phyloP scores from a whole-genome alignment of 2,888 invertebrate genomes.

The Agriopis marginaria region DNA sequence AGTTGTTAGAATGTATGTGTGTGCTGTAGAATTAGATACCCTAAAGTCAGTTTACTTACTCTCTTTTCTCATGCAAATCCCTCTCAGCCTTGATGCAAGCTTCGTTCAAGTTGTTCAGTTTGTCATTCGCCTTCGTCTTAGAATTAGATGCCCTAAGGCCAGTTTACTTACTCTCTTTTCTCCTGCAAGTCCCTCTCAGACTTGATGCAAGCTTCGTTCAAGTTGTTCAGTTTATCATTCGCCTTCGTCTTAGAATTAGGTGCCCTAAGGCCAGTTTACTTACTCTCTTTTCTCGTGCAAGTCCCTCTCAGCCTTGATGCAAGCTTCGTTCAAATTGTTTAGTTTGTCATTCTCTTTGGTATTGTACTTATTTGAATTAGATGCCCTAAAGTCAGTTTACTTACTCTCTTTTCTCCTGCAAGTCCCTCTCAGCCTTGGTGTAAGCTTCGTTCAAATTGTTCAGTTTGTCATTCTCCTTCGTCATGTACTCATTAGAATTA shows the following conservation, averaged over 20 bases:
- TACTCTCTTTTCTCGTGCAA: constrained; percentile 75
- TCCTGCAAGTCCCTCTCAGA: constrained; percentile 80
- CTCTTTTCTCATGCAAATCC: constrained; percentile 82
- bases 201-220: constrained; percentile 81
- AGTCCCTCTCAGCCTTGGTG: constrained; percentile 76
- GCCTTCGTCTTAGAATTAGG: constrained; percentile 73
- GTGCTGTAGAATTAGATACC: too few species aligned
- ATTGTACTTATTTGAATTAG: constrained; percentile 82
- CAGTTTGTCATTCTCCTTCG: constrained; percentile 87
- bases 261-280: not conserved
- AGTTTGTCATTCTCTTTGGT: constrained; percentile 88
- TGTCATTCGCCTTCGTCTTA: constrained; percentile 84
- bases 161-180: constrained; percentile 57
- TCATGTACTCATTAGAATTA: constrained; percentile 82
- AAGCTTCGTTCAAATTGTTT: constrained; percentile 84
- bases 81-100: constrained; percentile 72
- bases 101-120: constrained; percentile 87
- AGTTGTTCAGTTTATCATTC: constrained; percentile 85
- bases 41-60: constrained; percentile 9
- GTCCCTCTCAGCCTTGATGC: constrained; percentile 77
- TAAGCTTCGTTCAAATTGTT: constrained; percentile 85
- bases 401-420: constrained; percentile 74
- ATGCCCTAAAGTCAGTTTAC: not conserved
- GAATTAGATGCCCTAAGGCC: not conserved
- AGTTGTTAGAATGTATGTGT: constrained; percentile 87